Evolutionary conservation across 2,113 vertebrate genomes (phyloP), one percentile per base, ranked within the genome.

Genomic region (Chunga burmeisteri): DNA sequence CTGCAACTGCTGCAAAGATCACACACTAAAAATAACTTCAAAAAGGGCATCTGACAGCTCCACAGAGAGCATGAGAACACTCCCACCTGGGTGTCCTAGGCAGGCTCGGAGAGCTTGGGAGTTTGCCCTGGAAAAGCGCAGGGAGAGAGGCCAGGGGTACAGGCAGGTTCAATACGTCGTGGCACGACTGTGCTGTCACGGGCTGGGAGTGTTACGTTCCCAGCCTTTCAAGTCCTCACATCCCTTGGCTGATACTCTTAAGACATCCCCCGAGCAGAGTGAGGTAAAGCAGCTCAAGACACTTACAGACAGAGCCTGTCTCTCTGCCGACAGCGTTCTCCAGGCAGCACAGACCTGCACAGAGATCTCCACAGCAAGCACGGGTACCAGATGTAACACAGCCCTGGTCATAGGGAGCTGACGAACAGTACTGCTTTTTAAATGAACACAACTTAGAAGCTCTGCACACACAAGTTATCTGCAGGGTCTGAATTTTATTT

Each of bases 21-120:
- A 95, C 50, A 65, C 0, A 2, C 96, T 96, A 97, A 97, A 97
- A 96, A 97, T 97, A 97, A 89, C 96, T 96, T 93, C 97, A 97
- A 91, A 97, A 97, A 97, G 96, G 96, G 89, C 94, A 96, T 93
- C 84, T 95, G 81, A 94, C 62, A 88, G 78, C 91, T 56, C 86
- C 2, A 20, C 7, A 5, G 84, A 84, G 88, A 93, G 93, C 82
- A 91, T 10, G 78, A 73, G 82, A 95, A 86, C 63, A 81, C 92
- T 94, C 90, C 96, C 92, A 95, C 89, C 95, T 95, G 73, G 22
- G 61, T 79, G 94, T 84, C 94, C 91, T 22, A 56, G 50, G 74
- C 90, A 68, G 25, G 81, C 77, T 86, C 44, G 1, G 1, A n/a
- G 42, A 95, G 55, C 63, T 86, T 7, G 0, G 29, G 67, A 85